phyloP scores from a whole-genome alignment of 2,797 vertebrate species.

The Enoplosus armatus region DNA sequence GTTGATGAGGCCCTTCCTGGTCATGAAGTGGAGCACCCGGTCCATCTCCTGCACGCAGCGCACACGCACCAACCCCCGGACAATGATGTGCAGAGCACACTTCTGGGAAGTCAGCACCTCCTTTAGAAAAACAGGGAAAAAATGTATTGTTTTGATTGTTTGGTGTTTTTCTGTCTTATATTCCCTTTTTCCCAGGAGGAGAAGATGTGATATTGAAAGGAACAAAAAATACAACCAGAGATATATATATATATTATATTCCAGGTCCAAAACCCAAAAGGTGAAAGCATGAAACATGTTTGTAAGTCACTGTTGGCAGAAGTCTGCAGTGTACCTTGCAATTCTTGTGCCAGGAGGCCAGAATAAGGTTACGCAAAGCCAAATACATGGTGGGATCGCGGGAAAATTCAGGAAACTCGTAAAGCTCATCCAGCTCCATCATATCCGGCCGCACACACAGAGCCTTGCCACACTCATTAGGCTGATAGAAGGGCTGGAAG shows the following conservation, averaged over 20 bases:
- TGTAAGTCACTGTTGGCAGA: neutral
- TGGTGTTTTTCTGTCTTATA: neutral
- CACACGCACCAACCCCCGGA: constrained; percentile 91
- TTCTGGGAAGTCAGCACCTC: constrained; percentile 93
- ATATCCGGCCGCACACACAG: constrained; percentile 98
- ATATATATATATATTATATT: no score
- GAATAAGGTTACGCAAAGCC: constrained; percentile 94
- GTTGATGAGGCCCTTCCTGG: constrained; percentile 96
- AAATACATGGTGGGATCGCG: constrained; percentile 98
- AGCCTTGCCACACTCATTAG: constrained; percentile 97
- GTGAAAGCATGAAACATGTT: neutral
- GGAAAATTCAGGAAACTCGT: constrained; percentile 98
- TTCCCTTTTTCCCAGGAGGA: neutral
- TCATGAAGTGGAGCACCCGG: constrained; percentile 95
- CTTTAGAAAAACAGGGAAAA: constrained; percentile 72
- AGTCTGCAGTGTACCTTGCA: constrained; percentile 87
- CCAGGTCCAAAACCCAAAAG: neutral
- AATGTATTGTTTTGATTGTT: accelerated
- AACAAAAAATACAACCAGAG: neutral
- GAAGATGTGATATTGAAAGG: neutral
- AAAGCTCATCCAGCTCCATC: constrained; percentile 98
- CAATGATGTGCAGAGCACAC: constrained; percentile 91
- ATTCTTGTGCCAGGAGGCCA: constrained; percentile 93
- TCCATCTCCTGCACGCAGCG: constrained; percentile 96
- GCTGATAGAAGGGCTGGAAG: constrained; percentile 99